phyloP scores from a whole-genome alignment of 2,888 invertebrate species.

The Nycteola revayana region DNA sequence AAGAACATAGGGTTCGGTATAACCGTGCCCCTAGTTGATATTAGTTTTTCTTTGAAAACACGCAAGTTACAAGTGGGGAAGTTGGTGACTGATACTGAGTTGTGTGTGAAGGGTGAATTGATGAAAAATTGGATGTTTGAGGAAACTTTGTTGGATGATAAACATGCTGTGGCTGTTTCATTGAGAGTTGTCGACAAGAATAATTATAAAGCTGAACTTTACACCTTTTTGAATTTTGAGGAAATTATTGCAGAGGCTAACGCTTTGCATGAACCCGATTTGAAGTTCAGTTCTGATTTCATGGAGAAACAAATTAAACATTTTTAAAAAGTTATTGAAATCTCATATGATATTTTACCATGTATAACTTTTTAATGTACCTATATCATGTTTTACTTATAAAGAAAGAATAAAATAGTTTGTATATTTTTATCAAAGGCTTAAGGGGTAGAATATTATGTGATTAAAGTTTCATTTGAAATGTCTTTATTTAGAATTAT shows the following conservation, averaged over 20 bases:
- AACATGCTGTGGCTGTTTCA: constrained; percentile 91
- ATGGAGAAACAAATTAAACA: constrained; percentile 77
- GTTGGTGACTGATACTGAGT: constrained; percentile 83
- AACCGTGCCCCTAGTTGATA: constrained; percentile 86
- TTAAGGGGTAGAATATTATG: too few relatives aligned
- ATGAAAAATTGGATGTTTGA: constrained; percentile 89
- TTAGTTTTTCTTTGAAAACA: constrained; percentile 88
- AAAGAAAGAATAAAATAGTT: too few relatives aligned
- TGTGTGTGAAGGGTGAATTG: constrained; percentile 83
- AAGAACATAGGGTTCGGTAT: constrained; percentile 95
- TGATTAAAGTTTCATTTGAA: too few relatives aligned
- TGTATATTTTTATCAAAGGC: too few relatives aligned
- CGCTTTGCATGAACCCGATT: constrained; percentile 69
- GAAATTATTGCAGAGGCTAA: constrained; percentile 82
- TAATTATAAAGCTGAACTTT: constrained; percentile 49
- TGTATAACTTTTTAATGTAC: too few relatives aligned
- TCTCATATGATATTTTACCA: too few relatives aligned
- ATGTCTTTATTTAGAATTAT: constrained; percentile 23
- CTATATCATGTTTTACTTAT: too few relatives aligned
- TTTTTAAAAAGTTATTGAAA: constrained; percentile 30
- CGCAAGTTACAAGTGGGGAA: constrained; percentile 63
- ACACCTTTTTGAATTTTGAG: constrained; percentile 80
- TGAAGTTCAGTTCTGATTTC: constrained; percentile 79
- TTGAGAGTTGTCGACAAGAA: constrained; percentile 51
- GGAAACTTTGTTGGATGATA: constrained; percentile 88